Base-by-base conservation (phyloP, 2,888 invertebrate species). In the Keiferia lycopersicella region DNA sequence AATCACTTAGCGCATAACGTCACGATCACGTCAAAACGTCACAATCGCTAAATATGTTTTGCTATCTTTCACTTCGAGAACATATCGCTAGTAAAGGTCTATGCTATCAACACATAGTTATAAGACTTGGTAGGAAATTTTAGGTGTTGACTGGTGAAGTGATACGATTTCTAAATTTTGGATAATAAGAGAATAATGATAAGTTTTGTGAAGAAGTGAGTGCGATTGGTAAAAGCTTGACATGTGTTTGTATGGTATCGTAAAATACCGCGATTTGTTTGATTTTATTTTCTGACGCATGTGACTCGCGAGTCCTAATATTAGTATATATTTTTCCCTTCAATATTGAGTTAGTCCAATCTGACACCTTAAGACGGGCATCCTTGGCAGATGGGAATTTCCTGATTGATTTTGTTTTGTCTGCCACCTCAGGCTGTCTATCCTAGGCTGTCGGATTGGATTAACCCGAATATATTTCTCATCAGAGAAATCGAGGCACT, bases 81-180 rank as follows among this genome's bases (percentile, higher is more conserved):
- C 74, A 78, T 71, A 77, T 83, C 86, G 84, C 82, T 84, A 82
- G 69, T n/a, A n/a, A 70, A 18, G 69, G 66, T 72, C 74, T 76
- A 81, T 77, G 79, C 80, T 78, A 81, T 81, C 80, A 79, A 79
- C 77, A 81, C 79, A 75, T 75, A 68, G 77, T 45, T 45, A 77
- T 73, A 83, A 86, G 83, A 87, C 86, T 83, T 79, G 72, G 22
- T 71, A 72, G 75, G 68, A 74, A 71, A 79, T 78, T 74, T 69
- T 68, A 73, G 78, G 77, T 50, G 22, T 16, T 60, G 34, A 2
- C 22, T 48, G 74, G 73, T 77, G 73, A 78, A 78, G 82, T 86
- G 82, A 86, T 87, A 86, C 78, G 82, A 82, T 82, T 77, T 80
- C 76, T 77, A 59, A 64, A 63, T 65, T 61, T 22, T 56, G 70